Conservation (phyloP, 2,113 vertebrate species). For the Cygnus buccinator region DNA sequence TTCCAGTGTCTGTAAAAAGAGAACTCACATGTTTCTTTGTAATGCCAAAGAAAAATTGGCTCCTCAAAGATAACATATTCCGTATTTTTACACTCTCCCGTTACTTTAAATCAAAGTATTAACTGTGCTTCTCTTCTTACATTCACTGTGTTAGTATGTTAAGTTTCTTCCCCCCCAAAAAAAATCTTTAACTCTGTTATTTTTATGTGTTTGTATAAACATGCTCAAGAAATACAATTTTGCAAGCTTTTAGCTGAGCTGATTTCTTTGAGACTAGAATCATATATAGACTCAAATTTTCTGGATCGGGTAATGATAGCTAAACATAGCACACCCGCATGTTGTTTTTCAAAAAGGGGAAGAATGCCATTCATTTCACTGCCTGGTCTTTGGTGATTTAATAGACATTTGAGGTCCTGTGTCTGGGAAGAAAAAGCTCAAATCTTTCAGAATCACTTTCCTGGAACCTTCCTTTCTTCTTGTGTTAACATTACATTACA, state of each 20-base stretch:
- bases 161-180: not conserved
- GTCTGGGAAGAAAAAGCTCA: constrained; percentile 26
- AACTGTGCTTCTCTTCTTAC: constrained; percentile 38
- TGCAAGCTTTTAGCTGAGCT: constrained; percentile 24
- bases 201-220: constrained; percentile 26
- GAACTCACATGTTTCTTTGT: constrained; percentile 6
- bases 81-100: constrained; percentile 44
- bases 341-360: constrained; percentile 10
- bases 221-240: not conserved
- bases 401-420: not conserved
- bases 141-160: not conserved
- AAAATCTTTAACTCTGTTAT: not conserved
- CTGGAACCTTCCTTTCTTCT: constrained; percentile 20
- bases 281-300: not conserved
- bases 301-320: not conserved
- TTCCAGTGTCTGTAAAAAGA: constrained; percentile 16
- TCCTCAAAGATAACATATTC: constrained; percentile 22
- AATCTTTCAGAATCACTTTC: constrained; percentile 40
- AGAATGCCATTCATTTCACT: not conserved
- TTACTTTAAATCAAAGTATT: constrained; percentile 44
- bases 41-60: constrained; percentile 27
- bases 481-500: constrained; percentile 3
- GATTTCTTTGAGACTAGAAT: constrained; percentile 10
- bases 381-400: constrained; percentile 10
- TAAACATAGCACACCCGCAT: not conserved